Base-by-base conservation (phyloP, 2,113 vertebrate species). In the Trachemys scripta region DNA sequence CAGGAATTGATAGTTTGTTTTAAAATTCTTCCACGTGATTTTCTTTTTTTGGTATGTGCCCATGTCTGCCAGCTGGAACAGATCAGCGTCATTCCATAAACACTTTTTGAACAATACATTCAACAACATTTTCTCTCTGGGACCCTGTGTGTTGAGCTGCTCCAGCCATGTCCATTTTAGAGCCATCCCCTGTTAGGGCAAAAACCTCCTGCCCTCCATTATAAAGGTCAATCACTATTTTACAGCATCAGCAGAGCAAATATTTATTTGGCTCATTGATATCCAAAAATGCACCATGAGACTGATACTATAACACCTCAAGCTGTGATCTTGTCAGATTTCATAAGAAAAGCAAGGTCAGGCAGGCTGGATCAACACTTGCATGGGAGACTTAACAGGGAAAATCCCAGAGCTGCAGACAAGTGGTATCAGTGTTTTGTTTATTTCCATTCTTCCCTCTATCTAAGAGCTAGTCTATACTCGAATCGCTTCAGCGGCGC, bases 1-100 rank as follows among this genome's bases (percentile, higher is more conserved):
- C 82, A 81, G 82, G 25, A 50, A 91, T 76, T 62, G 45, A 54
- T 80, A 94, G 49, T 94, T 96, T 54, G 12, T 51, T 92, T 96
- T 92, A 87, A 90, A 50, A 87, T 92, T 89, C 42, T 94, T 95
- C 90, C 88, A n/a, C 82, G 80, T 93, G 93, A 69, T 80, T 3
- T 1, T 50, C 1, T 88, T 89, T 92, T 69, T 53, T 57, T 19
- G 80, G 27, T 47, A 2, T 56, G 31, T 82, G 8, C 0, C 0
- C 5, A 0, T 80, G 72, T 76, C 31, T 95, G 81, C 84, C 91
- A 93, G 65, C 91, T 94, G 91, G 82, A 85, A 87, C 90, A 35
- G 12, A 86, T 93, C 82, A 93, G 65, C 31, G 35, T 86, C 27
- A 3, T 94, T 85, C 84, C 92, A n/a, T 88, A 95, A 94, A 92